Percentiles rank a stretch among this genome's conserved stretches.
Conservation (phyloP, 2,888 invertebrate genomes). For the Pheosia tremula region DNA sequence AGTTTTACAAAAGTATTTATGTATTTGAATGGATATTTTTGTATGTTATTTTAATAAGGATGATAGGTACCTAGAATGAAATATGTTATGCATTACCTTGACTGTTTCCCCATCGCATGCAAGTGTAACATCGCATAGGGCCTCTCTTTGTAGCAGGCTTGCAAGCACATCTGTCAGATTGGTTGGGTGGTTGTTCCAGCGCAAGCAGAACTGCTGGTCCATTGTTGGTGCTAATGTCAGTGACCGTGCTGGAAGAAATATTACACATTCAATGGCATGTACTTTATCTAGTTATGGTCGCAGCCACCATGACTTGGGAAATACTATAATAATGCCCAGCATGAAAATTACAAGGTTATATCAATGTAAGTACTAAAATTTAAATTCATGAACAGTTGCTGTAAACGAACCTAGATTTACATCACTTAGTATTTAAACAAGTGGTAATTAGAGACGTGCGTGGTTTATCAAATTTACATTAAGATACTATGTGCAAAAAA, state of each 20-base stretch:
- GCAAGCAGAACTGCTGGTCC: slow-evolving; percentile 95
- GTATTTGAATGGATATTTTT: background rate
- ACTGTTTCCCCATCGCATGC: slow-evolving; percentile 96
- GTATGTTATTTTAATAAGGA: background rate
- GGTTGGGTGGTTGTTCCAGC: slow-evolving; percentile 97
- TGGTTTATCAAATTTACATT: slow-evolving; percentile 77
- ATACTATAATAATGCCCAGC: slow-evolving; percentile 2
- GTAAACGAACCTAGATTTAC: slow-evolving; percentile 62
- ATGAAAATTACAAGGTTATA: slow-evolving; percentile 44
- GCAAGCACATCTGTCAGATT: slow-evolving; percentile 96
- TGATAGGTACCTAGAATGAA: background rate
- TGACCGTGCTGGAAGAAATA: slow-evolving; percentile 79
- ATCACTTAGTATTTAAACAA: slow-evolving; percentile 66
- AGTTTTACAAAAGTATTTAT: background rate
- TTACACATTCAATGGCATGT: slow-evolving; percentile 9
- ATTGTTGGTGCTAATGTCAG: slow-evolving; percentile 85
- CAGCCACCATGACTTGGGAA: slow-evolving; percentile 14
- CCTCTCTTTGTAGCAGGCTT: slow-evolving; percentile 94
- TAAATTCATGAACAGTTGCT: slow-evolving; percentile 48
- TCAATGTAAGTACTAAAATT: slow-evolving; percentile 44
- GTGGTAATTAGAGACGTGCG: slow-evolving; percentile 74
- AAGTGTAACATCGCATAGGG: slow-evolving; percentile 96
- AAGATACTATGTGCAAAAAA: slow-evolving; percentile 79
- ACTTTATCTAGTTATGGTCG: slow-evolving; percentile 15
- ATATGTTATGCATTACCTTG: slow-evolving; percentile 77